Base-by-base conservation (phyloP, 64 coral and sea anemone genomes). In the Acropora tenuis region DNA sequence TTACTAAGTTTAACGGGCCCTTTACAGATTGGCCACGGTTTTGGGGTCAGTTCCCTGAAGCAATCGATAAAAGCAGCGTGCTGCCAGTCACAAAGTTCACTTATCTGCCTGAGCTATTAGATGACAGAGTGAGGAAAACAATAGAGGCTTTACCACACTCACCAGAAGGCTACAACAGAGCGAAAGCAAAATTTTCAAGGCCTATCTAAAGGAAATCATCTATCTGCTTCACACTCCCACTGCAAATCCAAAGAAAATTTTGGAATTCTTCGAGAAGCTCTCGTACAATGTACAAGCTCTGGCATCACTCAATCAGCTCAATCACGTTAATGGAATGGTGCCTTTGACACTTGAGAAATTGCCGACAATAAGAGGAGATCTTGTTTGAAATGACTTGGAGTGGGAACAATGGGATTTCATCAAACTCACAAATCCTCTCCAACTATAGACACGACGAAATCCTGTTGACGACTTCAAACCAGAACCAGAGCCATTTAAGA, bases 141-240 rank as follows among this genome's bases (percentile, higher is more conserved):
- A 78, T 78, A 17, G 20, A 78, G 15, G 76, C 8, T 41, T 52
- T 78, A 15, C 76, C 76, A 78, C 48, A 47, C 41, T 19, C 41
- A 17, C 15, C 30, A 19, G 76, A 78, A 52, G 58, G 82, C 1
- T 85, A 85, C 82, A 72, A 85, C 41, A 16, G 82, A 47, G 82
- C 82, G 6, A 17, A 45, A 85, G 42, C 57, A 3, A 48, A 16
- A 48, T 20, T 12, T 8, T 50, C 7, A 58, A 80, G 78, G 47
- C 47, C 47, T 20, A 58, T 8, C 0, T 43, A 43, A 84, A 84
- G 43, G 81, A 67, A 42, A 63, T 55, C 61, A 11, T 41, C 5
- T 0, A 69, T 1, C 9, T 69, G 67, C 67, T 17, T 69, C n/a
- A 79, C 76, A 78, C 46, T 2, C 46, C 76, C 6, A 49, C 76